phyloP scores from a whole-genome alignment of 1,140 invertebrate genomes.

The Procambarus virginalis region DNA sequence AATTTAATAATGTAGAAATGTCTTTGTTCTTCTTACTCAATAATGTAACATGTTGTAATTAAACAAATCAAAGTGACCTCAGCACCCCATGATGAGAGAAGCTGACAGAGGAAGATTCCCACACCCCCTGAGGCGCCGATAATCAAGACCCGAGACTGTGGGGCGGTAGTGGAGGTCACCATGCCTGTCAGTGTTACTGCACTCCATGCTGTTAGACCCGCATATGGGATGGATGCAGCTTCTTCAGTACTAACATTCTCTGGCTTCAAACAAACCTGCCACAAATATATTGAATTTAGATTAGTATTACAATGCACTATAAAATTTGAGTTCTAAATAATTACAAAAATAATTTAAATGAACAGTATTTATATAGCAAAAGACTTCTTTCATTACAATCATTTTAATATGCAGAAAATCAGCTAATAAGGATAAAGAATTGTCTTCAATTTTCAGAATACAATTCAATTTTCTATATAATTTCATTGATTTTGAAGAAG shows the following conservation, averaged over 20 bases:
- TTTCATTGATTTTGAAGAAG: too few relatives aligned
- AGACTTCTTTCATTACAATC: too few relatives aligned
- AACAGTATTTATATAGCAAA: too few relatives aligned
- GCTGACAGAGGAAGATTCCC: slow-evolving; percentile 87
- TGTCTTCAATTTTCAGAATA: too few relatives aligned
- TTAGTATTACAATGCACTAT: too few relatives aligned
- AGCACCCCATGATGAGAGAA: slow-evolving; percentile 85
- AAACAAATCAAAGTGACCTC: slow-evolving; percentile 74
- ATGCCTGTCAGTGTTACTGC: slow-evolving; percentile 44
- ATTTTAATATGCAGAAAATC: too few relatives aligned
- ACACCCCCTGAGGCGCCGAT: slow-evolving; percentile 93
- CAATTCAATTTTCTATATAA: too few relatives aligned
- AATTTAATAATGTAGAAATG: too few relatives aligned
- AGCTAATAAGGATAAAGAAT: too few relatives aligned
- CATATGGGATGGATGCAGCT: slow-evolving; percentile 77
- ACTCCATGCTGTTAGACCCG: slow-evolving; percentile 47
- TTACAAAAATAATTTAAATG: too few relatives aligned
- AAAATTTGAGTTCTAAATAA: too few relatives aligned
- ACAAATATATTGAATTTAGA: not conserved
- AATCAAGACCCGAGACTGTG: slow-evolving; percentile 77
- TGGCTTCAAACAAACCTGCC: slow-evolving; percentile 82
- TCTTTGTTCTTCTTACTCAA: too few relatives aligned
- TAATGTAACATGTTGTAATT: not conserved
- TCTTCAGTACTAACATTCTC: slow-evolving; percentile 79
- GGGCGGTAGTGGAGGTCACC: slow-evolving; percentile 7